Base-by-base conservation (phyloP, 2,797 vertebrate species). In the Melopsittacus undulatus region DNA sequence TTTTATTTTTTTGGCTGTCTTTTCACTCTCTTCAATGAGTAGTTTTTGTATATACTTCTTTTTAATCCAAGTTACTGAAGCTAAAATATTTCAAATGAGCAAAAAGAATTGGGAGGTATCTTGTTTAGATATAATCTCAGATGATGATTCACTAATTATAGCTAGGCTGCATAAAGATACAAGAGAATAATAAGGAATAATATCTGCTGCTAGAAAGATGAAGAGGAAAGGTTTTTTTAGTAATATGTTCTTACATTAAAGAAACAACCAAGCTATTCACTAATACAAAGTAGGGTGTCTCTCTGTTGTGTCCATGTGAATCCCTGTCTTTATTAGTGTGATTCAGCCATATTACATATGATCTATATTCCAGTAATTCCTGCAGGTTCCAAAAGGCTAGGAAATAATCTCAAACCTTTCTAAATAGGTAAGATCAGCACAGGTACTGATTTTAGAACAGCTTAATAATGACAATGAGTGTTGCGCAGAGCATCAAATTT, bases 61-160 rank as follows among this genome's bases (percentile, higher is more conserved):
- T 69, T 82, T 43, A 51, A 73, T 62, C 13, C 16, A 17, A 94
- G 70, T 66, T 74, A 20, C 36, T 82, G 40, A 64, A 69, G 21
- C 24, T 51, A 59, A 87, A 95, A 88, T 56, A 64, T 86, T 92
- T 87, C n/a, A 64, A 67, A 74, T 74, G 30, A 79, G 23, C 3
- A 48, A 48, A 69, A 92, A 67, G 11, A 79, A 61, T 36, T 63
- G 48, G 56, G 72, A 79, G 45, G 34, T 61, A 49, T 18, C 51
- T 87, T 94, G 84, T 93, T 89, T 92, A 82, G 67, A 36, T 94
- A 83, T 32, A 56, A 66, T 62, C 40, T 49, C 61, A 88, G 52
- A 48, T 63, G 76, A n/a, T 89, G 74, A 89, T 63, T 95, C 63
- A 52, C 82, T 78, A 87, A 73, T 84, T 92, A 59, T 45, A 89